These are phyloP conservation scores for Tetramorium alpestre DNA, from an alignment of 1,140 invertebrate species.

Conservation along the genomic window DNA sequence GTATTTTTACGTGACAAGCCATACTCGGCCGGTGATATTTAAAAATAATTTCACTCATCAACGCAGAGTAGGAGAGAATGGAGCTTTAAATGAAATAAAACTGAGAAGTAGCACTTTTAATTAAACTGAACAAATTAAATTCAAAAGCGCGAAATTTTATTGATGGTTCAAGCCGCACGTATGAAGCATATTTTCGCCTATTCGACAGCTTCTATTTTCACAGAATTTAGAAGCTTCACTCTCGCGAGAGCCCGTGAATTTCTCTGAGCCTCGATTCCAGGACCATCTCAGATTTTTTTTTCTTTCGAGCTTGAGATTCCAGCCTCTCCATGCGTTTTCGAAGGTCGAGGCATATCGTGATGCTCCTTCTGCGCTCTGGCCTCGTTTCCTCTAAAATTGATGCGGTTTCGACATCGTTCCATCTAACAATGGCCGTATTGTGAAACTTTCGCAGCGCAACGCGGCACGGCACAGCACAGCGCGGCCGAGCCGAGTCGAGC, in stretches of 20 bases:
- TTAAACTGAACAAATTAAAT: constrained; percentile 13
- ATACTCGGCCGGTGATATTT: constrained; percentile 2
- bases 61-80: background rate
- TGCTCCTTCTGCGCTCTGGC: constrained; percentile 51
- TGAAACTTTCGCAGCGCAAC: constrained; percentile 74
- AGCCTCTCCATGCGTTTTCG: background rate
- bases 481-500: constrained; percentile 30
- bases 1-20: background rate
- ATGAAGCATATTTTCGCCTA: background rate
- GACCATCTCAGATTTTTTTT: background rate
- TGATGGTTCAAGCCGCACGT: background rate
- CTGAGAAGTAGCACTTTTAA: background rate
- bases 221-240: background rate
- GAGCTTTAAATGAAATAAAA: background rate
- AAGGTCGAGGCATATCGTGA: constrained; percentile 18
- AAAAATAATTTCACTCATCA: constrained; percentile 8
- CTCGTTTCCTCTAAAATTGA: constrained; percentile 75
- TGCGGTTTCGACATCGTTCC: constrained; percentile 78
- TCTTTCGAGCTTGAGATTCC: background rate
- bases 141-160: background rate
- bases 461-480: constrained; percentile 22
- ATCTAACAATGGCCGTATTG: constrained; percentile 79
- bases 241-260: background rate
- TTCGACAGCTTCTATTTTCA: background rate
- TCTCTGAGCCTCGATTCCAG: background rate